Base-by-base conservation (phyloP, 92 coral and sea anemone genomes). In the Micromussa lordhowensis region DNA sequence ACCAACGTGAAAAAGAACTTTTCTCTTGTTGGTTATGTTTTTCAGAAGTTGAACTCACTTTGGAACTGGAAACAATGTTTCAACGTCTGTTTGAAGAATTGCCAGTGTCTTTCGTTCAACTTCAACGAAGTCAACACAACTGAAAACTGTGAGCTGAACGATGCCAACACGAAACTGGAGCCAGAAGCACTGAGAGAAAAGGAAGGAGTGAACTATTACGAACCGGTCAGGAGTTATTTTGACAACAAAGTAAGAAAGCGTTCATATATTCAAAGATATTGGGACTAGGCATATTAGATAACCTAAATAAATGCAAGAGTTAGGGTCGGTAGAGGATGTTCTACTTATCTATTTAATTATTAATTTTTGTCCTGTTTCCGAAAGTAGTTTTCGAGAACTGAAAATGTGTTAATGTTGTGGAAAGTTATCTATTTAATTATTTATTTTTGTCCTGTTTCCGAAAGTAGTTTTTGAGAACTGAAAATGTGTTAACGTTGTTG, bases 141-240 rank as follows among this genome's bases (percentile, higher is more conserved):
- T 7, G 85, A 63, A 34, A 81, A 59, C 55, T 81, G 85, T 30
- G 85, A 81, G 58, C 31, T 61, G 85, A 81, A 81, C 38, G 85
- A 81, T 35, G 74, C 85, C 13, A 81, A 64, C 82, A 54, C 53
- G 49, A 51, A 51, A 77, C 48, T 61, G 68, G 68, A 8, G 22
- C 68, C 68, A 61, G 68, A 61, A 22, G 68, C 68, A 22, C 29
- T 61, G 29, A 11, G 5, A 61, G 28, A 61, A 61, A 61, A 61
- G 68, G 68, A 61, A 61, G 68, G 68, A 63, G 69, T 63, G 3
- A n/a, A 4, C 69, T 63, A 63, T 63, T 63, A 24, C 69, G 69
- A 63, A n/a, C 22, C n/a, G 22, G 30, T n/a, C 69, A 17, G 69
- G 30, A 63, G 3, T n/a, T 63, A 24, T 9, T 24, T 5, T 29